A percentile compares a stretch with the other conserved stretches of the same genome.
Conservation (phyloP, 2,888 invertebrate species). For the Plebejus argus region DNA sequence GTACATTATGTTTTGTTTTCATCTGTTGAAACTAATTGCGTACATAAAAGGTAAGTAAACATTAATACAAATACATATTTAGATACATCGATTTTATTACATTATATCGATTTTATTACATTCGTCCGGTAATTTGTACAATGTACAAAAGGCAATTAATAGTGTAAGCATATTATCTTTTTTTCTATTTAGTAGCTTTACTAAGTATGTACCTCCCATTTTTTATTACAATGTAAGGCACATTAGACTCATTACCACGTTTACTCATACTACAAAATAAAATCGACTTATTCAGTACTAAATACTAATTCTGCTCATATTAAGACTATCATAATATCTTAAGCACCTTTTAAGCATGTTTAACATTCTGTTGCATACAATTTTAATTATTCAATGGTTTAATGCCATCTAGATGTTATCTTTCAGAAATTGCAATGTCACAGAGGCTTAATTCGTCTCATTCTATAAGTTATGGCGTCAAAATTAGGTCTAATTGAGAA, state of each 20-base stretch:
- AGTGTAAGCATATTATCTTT: not conserved
- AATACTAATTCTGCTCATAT: not conserved
- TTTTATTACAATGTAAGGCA: not conserved
- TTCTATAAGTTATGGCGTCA: slow-evolving; percentile 23
- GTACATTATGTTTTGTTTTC: not conserved
- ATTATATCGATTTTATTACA: not conserved
- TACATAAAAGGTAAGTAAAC: not conserved
- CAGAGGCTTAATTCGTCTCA: not conserved
- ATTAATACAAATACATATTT: too few relatives aligned
- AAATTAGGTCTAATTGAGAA: slow-evolving; percentile 28
- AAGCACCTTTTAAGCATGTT: not conserved
- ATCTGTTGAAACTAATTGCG: not conserved
- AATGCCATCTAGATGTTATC: slow-evolving; percentile 17
- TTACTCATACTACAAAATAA: not conserved
- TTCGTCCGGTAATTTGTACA: not conserved
- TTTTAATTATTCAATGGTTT: slow-evolving; percentile 24
- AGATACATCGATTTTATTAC: too few relatives aligned
- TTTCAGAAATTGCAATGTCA: slow-evolving; percentile 11
- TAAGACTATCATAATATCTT: not conserved
- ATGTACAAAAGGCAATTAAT: not conserved
- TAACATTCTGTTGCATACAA: not conserved
- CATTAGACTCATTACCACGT: not conserved
- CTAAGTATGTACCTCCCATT: not conserved
- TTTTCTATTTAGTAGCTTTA: not conserved
- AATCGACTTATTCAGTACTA: not conserved